phyloP scores from a whole-genome alignment of 2,797 vertebrate species.

The Diplodus sargus region DNA sequence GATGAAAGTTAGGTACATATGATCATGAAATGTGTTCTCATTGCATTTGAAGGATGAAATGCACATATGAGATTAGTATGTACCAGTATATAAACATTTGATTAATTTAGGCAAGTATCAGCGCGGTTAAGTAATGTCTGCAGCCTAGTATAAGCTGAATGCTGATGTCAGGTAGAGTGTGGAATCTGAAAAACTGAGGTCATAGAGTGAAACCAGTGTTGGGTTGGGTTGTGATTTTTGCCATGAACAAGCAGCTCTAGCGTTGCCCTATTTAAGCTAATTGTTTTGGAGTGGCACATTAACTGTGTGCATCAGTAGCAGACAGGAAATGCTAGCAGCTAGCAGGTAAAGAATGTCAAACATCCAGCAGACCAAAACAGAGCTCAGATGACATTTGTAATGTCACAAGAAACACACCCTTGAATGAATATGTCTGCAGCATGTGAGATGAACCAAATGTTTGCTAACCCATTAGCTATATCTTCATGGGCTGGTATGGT shows the following conservation, averaged over 20 bases:
- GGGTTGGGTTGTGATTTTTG: too few species aligned
- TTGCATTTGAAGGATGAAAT: background rate
- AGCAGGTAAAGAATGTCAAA: background rate
- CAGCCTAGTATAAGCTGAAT: too few species aligned
- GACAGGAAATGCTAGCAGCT: background rate
- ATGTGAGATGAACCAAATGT: background rate
- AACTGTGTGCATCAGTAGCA: too few species aligned
- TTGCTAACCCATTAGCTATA: background rate
- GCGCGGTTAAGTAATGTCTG: background rate
- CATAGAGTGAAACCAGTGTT: too few species aligned
- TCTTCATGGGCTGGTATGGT: background rate
- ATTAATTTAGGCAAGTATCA: background rate
- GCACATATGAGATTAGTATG: background rate
- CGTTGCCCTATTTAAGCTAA: too few species aligned
- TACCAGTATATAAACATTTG: too few species aligned
- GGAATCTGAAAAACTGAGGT: background rate
- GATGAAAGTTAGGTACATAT: too few species aligned
- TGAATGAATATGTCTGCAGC: background rate
- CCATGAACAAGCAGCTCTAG: too few species aligned
- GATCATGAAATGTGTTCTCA: background rate
- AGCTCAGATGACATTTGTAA: background rate
- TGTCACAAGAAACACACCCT: background rate
- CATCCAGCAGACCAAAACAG: conserved; percentile 1
- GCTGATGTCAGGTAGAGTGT: background rate
- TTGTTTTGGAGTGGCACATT: too few species aligned